Percentiles rank a stretch among this genome's conserved stretches.
These are phyloP conservation scores for Lordiphosa clarofinis DNA, from an alignment of 1,140 invertebrate species.

Conservation along the genomic window DNA sequence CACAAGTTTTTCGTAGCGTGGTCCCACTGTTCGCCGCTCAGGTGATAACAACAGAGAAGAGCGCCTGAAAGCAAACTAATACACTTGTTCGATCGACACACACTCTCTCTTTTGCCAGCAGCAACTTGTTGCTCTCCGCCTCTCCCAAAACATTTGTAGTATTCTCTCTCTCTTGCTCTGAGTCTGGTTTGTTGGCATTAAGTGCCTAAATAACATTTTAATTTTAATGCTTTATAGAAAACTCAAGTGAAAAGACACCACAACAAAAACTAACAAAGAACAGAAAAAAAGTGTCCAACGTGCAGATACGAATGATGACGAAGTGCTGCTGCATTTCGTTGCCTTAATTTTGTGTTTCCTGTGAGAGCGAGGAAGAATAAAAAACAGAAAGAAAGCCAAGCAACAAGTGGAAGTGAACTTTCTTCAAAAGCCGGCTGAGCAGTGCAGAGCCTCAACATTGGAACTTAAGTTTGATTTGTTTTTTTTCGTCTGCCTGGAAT, in stretches of 20 bases:
- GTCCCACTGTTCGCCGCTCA: constrained; percentile 34
- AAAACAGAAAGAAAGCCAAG: constrained; percentile 30
- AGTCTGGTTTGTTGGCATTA: constrained; percentile 15
- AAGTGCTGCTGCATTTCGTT: constrained; percentile 43
- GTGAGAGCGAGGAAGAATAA: constrained; percentile 41
- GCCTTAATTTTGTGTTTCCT: constrained; percentile 72
- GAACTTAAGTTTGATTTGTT: too few relatives aligned
- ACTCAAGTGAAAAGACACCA: constrained; percentile 19
- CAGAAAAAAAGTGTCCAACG: constrained; percentile 35
- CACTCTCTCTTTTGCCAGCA: constrained; percentile 2
- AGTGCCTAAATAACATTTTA: constrained; percentile 39
- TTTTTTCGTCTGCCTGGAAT: too few relatives aligned
- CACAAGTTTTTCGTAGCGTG: neutral
- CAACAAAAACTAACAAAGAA: constrained; percentile 41
- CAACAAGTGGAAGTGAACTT: constrained; percentile 67
- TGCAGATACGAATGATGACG: constrained; percentile 39
- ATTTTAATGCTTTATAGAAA: constrained; percentile 40
- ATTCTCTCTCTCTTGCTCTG: constrained; percentile 8
- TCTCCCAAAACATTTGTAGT: constrained; percentile 5
- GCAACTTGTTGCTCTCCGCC: constrained; percentile 26
- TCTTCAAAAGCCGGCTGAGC: constrained; percentile 65
- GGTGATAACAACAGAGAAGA: constrained; percentile 42
- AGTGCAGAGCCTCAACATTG: constrained; percentile 9
- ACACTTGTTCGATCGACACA: constrained; percentile 37
- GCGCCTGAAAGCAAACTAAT: constrained; percentile 10